These are phyloP conservation scores for Polypterus bichir DNA, from an alignment of 2,113 vertebrate species.

Conservation along the genomic window DNA sequence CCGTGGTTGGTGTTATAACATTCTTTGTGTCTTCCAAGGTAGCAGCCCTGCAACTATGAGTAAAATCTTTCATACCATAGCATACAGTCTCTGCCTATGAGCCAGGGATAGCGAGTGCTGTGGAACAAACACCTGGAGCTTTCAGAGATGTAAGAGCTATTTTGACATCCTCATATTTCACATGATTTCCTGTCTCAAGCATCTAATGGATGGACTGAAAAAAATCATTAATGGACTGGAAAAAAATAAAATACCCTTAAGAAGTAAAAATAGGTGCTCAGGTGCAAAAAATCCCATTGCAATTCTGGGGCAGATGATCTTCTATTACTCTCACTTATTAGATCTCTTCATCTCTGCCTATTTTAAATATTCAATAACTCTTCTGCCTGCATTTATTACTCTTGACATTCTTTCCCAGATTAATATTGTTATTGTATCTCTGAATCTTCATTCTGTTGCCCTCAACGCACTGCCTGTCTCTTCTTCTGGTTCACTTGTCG, in stretches of 20 bases:
- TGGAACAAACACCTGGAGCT: too few relatives aligned
- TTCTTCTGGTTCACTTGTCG: neutral
- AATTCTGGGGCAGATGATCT: neutral
- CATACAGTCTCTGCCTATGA: too few relatives aligned
- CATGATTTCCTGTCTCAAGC: too few relatives aligned
- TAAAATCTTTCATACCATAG: too few relatives aligned
- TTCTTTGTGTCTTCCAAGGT: too few relatives aligned
- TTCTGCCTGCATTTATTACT: neutral
- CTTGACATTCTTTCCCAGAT: neutral
- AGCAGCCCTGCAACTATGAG: too few relatives aligned
- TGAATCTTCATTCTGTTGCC: neutral
- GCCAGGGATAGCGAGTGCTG: too few relatives aligned
- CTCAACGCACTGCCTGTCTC: neutral
- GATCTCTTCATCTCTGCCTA: neutral
- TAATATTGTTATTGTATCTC: neutral
- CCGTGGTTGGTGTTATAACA: too few relatives aligned
- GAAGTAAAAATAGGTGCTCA: conserved; percentile 5
- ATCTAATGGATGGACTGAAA: too few relatives aligned
- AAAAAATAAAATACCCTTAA: neutral
- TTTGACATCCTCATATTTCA: too few relatives aligned
- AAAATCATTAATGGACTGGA: too few relatives aligned
- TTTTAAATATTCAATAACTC: conserved; percentile 1
- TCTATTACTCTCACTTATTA: neutral
- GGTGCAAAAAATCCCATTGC: neutral
- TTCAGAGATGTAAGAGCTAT: too few relatives aligned